A percentile compares a stretch with the other conserved stretches of the same genome.
Conservation (phyloP, 2,797 vertebrate genomes). For the Poeciliopsis turneri region DNA sequence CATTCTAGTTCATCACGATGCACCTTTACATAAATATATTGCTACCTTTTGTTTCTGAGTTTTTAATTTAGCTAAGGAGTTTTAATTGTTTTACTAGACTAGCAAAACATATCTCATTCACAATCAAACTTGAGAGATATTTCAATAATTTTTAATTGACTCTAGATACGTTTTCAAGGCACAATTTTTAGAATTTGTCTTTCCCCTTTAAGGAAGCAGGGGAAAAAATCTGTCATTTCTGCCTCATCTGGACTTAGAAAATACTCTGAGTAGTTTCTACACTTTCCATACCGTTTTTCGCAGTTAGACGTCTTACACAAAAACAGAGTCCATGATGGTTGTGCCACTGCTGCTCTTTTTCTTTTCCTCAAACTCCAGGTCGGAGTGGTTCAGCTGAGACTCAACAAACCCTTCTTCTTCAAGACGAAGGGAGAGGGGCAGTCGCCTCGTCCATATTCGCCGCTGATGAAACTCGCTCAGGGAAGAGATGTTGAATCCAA, state of each 20-base stretch:
- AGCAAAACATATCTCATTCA: not conserved
- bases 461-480: slow-evolving; percentile 75
- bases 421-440: slow-evolving; percentile 73
- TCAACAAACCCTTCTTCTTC: slow-evolving; percentile 85
- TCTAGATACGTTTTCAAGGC: not conserved
- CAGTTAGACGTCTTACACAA: not conserved
- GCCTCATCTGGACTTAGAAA: not conserved
- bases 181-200: not conserved
- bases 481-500: slow-evolving; percentile 38
- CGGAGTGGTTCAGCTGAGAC: slow-evolving; percentile 75
- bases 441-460: slow-evolving; percentile 69
- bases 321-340: not conserved
- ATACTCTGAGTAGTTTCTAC: not conserved
- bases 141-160: not conserved
- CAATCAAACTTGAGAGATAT: not conserved
- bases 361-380: slow-evolving; percentile 52
- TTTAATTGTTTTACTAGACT: not conserved
- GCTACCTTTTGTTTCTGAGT: not conserved
- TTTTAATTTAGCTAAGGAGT: not conserved
- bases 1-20: not conserved
- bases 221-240: not conserved
- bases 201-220: not conserved
- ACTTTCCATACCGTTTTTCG: not conserved
- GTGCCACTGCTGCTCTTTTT: not conserved
- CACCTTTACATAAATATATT: not conserved